These are phyloP conservation scores for Syritta pipiens DNA, from an alignment of 2,888 invertebrate species.

Conservation along the genomic window DNA sequence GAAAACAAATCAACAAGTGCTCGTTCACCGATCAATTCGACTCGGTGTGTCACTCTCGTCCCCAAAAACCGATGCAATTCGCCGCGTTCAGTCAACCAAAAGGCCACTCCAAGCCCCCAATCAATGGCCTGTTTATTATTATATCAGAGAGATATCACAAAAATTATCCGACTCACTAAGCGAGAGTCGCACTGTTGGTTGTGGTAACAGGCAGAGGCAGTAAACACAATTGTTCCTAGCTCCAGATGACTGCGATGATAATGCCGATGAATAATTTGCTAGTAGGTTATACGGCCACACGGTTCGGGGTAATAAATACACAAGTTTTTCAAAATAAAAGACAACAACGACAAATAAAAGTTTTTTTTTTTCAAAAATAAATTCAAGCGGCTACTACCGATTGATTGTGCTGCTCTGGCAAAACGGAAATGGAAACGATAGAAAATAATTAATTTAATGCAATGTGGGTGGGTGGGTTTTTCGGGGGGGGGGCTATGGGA, in stretches of 20 bases:
- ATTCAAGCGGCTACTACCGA: conserved; percentile 27
- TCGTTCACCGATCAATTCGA: conserved; percentile 15
- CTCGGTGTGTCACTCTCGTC: too few relatives aligned
- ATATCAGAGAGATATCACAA: conserved; percentile 62
- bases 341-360: too few relatives aligned
- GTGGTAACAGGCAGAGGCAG: background rate
- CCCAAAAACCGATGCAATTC: background rate
- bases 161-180: conserved; percentile 66
- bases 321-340: conserved; percentile 10
- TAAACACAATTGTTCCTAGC: conserved; percentile 54
- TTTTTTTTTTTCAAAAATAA: conserved; percentile 64
- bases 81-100: conserved; percentile 61
- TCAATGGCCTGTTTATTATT: conserved; percentile 66
- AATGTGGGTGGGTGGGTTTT: conserved; percentile 52
- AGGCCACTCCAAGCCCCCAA: conserved; percentile 63
- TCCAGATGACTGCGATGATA: conserved; percentile 62
- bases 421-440: conserved; percentile 64
- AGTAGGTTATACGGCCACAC: conserved; percentile 64
- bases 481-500: conserved; percentile 31
- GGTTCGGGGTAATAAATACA: conserved; percentile 48
- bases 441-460: conserved; percentile 69
- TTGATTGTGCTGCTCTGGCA: conserved; percentile 32
- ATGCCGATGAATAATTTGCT: conserved; percentile 66
- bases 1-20: conserved; percentile 55
- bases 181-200: conserved; percentile 10